These are phyloP conservation scores for Leptoteleia sp. DNA, from an alignment of 1,140 invertebrate genomes.

Conservation along the genomic window DNA sequence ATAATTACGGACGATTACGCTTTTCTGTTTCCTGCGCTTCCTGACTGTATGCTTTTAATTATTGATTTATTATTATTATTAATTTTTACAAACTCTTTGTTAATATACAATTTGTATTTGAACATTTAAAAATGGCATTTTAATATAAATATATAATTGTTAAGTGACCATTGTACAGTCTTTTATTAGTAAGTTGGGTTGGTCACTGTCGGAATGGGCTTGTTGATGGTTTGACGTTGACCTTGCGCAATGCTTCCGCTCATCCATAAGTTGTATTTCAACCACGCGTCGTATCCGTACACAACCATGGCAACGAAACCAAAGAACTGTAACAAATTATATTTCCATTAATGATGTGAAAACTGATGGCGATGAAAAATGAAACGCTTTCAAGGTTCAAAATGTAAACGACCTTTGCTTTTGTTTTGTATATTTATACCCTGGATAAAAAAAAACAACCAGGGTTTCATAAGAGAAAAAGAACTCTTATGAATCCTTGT, in stretches of 20 bases:
- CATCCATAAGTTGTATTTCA: constrained; percentile 86
- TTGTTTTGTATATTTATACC: no score
- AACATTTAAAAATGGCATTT: constrained; percentile 58
- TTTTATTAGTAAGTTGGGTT: constrained; percentile 79
- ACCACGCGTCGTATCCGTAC: constrained; percentile 88
- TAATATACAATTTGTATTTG: constrained; percentile 55
- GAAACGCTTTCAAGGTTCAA: no score
- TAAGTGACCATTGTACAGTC: constrained; percentile 45
- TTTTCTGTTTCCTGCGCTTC: constrained; percentile 20
- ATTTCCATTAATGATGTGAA: neutral
- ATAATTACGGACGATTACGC: constrained; percentile 21
- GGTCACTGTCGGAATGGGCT: constrained; percentile 83
- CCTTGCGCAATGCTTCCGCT: constrained; percentile 88
- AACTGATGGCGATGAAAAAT: no score
- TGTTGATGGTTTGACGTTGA: constrained; percentile 83
- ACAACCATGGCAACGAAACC: constrained; percentile 88
- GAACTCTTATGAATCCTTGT: no score
- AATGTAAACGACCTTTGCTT: no score
- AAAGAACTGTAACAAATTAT: constrained; percentile 85
- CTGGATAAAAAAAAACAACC: no score
- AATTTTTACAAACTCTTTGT: constrained; percentile 37
- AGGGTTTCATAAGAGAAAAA: no score
- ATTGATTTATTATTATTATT: no score
- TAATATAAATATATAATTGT: constrained; percentile 36
- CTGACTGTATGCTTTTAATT: constrained; percentile 13